Evolutionary conservation across 2,113 vertebrate genomes (phyloP).

Genomic region (Damaliscus lunatus): DNA sequence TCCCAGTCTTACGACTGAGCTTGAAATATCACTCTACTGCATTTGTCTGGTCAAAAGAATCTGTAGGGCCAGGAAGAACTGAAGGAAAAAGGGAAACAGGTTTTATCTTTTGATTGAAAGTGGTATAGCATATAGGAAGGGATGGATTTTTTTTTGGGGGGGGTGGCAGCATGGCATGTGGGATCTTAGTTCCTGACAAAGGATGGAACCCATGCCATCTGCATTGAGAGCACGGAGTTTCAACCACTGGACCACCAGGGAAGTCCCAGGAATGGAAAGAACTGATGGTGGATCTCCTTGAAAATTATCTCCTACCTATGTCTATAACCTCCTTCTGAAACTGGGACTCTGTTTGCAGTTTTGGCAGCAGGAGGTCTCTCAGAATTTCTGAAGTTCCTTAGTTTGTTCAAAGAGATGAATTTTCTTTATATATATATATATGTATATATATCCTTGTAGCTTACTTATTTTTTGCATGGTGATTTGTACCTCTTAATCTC

Average conservation of each 20-base stretch:
- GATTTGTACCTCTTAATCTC: background rate
- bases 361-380: background rate
- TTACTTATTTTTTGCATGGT: background rate
- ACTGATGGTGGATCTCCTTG: background rate
- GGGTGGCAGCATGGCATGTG: background rate
- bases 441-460: background rate
- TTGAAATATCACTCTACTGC: background rate
- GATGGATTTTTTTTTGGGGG: background rate
- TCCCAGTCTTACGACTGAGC: too few species aligned
- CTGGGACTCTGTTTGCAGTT: background rate
- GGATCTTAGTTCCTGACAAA: background rate
- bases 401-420: background rate
- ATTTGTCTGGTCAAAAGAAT: background rate
- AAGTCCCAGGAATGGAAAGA: background rate
- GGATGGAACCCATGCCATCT: background rate
- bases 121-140: background rate
- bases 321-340: background rate
- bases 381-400: background rate
- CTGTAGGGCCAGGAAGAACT: background rate
- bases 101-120: background rate
- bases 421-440: too few species aligned
- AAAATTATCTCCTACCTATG: background rate
- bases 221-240: background rate
- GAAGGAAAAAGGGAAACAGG: background rate
- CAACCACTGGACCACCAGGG: background rate